Conservation (phyloP, 2,888 invertebrate genomes). For the Lycocerus yunnanus region DNA sequence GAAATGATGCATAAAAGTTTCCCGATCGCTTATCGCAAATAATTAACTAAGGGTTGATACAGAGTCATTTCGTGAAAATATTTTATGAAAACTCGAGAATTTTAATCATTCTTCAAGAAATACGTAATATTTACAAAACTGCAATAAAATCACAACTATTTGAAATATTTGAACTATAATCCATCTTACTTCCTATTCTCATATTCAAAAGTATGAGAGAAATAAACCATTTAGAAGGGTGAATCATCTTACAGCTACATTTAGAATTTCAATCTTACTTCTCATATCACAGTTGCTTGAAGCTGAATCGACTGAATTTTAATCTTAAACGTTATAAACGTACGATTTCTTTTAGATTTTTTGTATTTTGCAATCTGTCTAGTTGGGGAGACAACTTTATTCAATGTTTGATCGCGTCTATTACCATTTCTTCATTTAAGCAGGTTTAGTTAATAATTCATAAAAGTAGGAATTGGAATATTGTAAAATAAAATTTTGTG, state of each 20-base stretch:
- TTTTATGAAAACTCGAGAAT: neutral
- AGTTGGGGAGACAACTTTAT: neutral
- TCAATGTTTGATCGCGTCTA: neutral
- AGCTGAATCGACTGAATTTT: slow-evolving; percentile 7
- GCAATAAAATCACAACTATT: slow-evolving; percentile 23
- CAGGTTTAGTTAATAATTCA: neutral
- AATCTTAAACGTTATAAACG: slow-evolving; percentile 2
- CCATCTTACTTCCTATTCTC: slow-evolving; percentile 19
- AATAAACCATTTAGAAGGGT: slow-evolving; percentile 18
- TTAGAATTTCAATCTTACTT: slow-evolving; percentile 31
- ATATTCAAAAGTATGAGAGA: slow-evolving; percentile 16
- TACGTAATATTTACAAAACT: slow-evolving; percentile 15
- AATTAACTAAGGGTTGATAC: neutral
- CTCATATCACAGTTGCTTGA: slow-evolving; percentile 27
- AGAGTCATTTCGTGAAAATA: neutral
- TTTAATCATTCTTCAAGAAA: neutral
- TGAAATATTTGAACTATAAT: slow-evolving; percentile 12
- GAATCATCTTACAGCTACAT: slow-evolving; percentile 26
- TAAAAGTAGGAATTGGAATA: neutral
- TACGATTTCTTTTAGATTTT: neutral
- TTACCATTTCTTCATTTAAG: neutral
- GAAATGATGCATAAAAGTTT: neutral
- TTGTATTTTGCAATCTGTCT: neutral
- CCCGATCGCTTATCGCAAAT: neutral
- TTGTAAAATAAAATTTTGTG: neutral